Percentiles rank a stretch among this genome's conserved stretches.
phyloP scores from a whole-genome alignment of 2,888 invertebrate species.

The Acanthosepion esculentum region DNA sequence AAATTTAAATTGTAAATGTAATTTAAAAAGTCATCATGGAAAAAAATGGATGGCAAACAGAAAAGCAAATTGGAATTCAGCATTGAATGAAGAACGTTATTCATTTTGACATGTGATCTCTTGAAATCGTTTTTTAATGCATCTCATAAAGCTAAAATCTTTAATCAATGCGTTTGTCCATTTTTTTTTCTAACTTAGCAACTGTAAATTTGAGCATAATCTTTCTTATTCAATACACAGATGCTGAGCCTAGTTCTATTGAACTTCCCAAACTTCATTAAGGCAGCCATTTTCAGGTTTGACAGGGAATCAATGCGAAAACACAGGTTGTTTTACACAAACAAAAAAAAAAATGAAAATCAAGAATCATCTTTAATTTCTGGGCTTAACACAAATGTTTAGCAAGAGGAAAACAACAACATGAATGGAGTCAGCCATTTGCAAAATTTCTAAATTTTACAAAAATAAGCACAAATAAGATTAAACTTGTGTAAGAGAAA shows the following conservation, averaged over 20 bases:
- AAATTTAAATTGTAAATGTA: slow-evolving; percentile 33
- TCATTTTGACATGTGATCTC: background rate
- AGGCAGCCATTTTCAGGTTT: background rate
- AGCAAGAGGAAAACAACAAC: too few relatives aligned
- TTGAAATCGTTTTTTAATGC: slow-evolving; percentile 14
- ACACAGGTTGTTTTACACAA: background rate
- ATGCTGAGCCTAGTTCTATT: background rate
- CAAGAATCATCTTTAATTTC: too few relatives aligned
- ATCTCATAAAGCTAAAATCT: background rate
- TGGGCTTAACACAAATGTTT: too few relatives aligned
- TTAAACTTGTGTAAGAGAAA: too few relatives aligned
- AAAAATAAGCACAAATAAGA: too few relatives aligned
- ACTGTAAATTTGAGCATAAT: background rate
- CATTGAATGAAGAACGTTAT: background rate
- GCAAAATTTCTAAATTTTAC: too few relatives aligned
- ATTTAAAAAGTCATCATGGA: background rate
- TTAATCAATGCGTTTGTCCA: background rate
- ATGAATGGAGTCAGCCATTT: too few relatives aligned
- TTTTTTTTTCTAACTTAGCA: background rate
- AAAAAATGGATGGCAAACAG: background rate
- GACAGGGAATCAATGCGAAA: background rate
- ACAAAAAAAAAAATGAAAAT: background rate
- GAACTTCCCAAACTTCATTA: background rate
- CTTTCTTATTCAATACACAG: background rate
- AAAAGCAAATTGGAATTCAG: background rate